A percentile compares a stretch with the other conserved stretches of the same genome.
Evolutionary conservation across 2,888 invertebrate species (phyloP).

Genomic region (Limnephilus auricula): DNA sequence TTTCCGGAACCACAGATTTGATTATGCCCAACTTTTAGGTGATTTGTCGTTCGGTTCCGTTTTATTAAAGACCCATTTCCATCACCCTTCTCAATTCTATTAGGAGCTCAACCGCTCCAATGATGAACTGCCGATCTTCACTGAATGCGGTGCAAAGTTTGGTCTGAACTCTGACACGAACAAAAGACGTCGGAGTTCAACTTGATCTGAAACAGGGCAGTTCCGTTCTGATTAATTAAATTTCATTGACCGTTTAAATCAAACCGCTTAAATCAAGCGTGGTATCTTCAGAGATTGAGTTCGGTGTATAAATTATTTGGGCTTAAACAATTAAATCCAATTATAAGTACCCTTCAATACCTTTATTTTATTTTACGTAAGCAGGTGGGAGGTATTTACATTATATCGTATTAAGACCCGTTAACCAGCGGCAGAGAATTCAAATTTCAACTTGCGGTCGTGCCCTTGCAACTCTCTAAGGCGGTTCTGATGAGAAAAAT

Average conservation of each 20-base stretch:
- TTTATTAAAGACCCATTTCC: neutral
- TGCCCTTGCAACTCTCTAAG: too few relatives aligned
- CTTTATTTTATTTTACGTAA: neutral
- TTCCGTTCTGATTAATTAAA: constrained; percentile 44
- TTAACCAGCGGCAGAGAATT: too few relatives aligned
- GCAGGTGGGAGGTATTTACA: neutral
- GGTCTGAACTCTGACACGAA: constrained; percentile 30
- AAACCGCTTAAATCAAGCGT: constrained; percentile 13
- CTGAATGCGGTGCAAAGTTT: constrained; percentile 45
- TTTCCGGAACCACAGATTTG: neutral
- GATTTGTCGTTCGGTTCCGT: neutral
- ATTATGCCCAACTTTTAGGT: neutral
- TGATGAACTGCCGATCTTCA: constrained; percentile 48
- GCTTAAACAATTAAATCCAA: neutral
- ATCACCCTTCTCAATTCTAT: neutral
- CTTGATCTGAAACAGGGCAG: constrained; percentile 22
- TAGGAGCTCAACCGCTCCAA: neutral
- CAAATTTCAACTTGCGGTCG: too few relatives aligned
- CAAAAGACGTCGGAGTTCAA: constrained; percentile 35
- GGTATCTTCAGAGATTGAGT: neutral
- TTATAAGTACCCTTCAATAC: neutral
- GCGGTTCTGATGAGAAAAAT: too few relatives aligned
- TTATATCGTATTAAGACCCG: too few relatives aligned
- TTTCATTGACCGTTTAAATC: constrained; percentile 46
- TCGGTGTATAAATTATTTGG: neutral